Base-by-base conservation (phyloP, 2,797 vertebrate species). In the Chelmon rostratus region DNA sequence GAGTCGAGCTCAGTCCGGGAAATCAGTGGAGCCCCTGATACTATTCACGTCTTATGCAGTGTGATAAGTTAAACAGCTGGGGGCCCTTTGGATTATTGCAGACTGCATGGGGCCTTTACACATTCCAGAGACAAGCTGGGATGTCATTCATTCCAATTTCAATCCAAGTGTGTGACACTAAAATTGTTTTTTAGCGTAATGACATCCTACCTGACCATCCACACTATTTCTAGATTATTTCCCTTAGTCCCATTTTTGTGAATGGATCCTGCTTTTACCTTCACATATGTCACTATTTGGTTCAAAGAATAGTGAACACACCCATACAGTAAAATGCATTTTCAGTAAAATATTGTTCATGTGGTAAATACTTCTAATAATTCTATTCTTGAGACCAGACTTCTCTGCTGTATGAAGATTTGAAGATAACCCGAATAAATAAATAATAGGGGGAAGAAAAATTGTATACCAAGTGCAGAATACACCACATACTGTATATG, bases 31-130 rank as follows among this genome's bases (percentile, higher is more conserved):
- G 56, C 10, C 37, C 54, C 28, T 73, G 47, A 81, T 79, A 66
- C 53, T 44, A 23, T 77, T 81, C 33, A 66, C 49, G 75, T 73
- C 28, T 58, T 33, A 12, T 67, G 10, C 50, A 72, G 49, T 61
- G 47, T 58, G 62, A 73, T 63, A 65, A 47, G 25, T 73, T 44
- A 52, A 54, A 74, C 64, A 78, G 56, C 68, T 28, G 49, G 76
- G 12, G 61, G 46, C 58, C 31, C 47, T 62, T 63, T 40, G 64
- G 15, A 70, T 81, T 31, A 64, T 23, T 77, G 23, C 35, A 44
- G 57, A 44, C n/a, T 33, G 54, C 31, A 46, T 23, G 15, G 3
- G 25, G 37, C 63, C 38, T 33, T 66, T 6, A 71, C 69, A 23
- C 21, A 59, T 37, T 54, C 64, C 52, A 47, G 12, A 42, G 40